Evolutionary conservation across 2,113 vertebrate species (phyloP), one percentile per base, ranked within the genome.

Genomic region (Brachypteracias leptosomus): DNA sequence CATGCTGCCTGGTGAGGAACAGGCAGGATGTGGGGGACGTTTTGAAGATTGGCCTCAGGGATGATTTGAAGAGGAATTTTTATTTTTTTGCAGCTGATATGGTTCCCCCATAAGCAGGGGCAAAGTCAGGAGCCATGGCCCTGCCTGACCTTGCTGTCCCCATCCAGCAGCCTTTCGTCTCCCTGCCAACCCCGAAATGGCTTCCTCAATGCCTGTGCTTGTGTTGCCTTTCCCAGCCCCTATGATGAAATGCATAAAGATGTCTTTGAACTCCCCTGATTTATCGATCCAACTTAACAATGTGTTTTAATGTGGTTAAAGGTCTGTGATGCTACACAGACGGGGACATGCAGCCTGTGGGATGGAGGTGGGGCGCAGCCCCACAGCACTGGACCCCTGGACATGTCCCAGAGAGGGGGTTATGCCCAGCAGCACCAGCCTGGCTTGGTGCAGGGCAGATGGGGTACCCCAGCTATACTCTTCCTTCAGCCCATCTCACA

Each of bases 401-500:
- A n/a, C 25, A 72, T 16, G 18, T 24, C 36, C 51, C 8, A 3
- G 16, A 9, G 24, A 33, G 46, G 44, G 15, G 1, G 40, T 31
- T 35, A n/a, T 36, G 36, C 46, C 55, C 2, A 0, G 54, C 3
- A 11, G 2, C 55, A 55, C 42, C 70, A 63, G 52, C 38, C 38
- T 3, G 9, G 11, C 2, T 21, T 0, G 0, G 61, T 42, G 51
- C 1, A 8, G 67, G 42, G 35, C 0, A 0, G 36, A 8, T 3
- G 65, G 61, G 28, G 51, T 9, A 24, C 46, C 46, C 21, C 63
- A 61, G n/a, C 62, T 46, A 7, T 12, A 20, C 49, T 26, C 24
- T 5, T 70, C 17, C 61, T 61, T 73, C n/a, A 10, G 35, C 19
- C 51, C 0, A 2, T 40, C 14, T 46, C 24, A 9, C 70, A 16